Evolutionary conservation across 1,140 invertebrate species (phyloP).

Genomic region (Euura lappo): DNA sequence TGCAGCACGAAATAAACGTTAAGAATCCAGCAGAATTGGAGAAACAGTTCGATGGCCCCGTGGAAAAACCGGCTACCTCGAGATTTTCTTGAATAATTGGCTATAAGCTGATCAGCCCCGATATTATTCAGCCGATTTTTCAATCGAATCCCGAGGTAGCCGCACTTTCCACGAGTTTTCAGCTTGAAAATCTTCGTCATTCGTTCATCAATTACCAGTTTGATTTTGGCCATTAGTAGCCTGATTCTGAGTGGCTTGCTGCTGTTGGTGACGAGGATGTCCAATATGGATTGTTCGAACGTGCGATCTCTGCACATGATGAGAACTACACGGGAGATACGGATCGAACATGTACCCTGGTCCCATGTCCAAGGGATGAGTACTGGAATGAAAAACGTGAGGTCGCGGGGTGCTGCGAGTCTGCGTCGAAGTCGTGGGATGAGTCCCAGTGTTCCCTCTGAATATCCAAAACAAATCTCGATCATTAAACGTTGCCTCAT

Average conservation of each 20-base stretch:
- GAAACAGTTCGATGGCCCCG: too few relatives aligned
- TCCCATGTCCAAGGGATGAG: slow-evolving; percentile 51
- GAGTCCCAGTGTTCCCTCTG: slow-evolving; percentile 67
- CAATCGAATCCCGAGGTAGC: too few relatives aligned
- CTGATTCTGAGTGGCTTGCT: slow-evolving; percentile 28
- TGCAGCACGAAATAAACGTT: not conserved
- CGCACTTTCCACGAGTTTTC: too few relatives aligned
- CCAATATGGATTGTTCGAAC: too few relatives aligned
- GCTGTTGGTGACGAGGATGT: slow-evolving; percentile 16
- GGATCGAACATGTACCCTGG: slow-evolving; percentile 67
- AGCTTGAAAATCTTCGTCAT: too few relatives aligned
- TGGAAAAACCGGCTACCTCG: too few relatives aligned
- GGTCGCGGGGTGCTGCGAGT: slow-evolving; percentile 71
- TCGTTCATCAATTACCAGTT: not conserved
- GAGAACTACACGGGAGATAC: slow-evolving; percentile 73
- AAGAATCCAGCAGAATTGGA: too few relatives aligned
- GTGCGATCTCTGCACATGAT: slow-evolving; percentile 58
- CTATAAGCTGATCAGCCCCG: too few relatives aligned
- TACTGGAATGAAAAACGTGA: slow-evolving; percentile 62
- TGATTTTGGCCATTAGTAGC: slow-evolving; percentile 15
- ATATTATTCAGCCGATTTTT: too few relatives aligned
- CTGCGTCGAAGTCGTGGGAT: slow-evolving; percentile 71
- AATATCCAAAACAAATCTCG: slow-evolving; percentile 21
- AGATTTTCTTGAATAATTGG: too few relatives aligned
- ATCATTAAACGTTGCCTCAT: not conserved